Conservation (phyloP, 2,888 invertebrate species). For the Hirtodrosophila cameraria region DNA sequence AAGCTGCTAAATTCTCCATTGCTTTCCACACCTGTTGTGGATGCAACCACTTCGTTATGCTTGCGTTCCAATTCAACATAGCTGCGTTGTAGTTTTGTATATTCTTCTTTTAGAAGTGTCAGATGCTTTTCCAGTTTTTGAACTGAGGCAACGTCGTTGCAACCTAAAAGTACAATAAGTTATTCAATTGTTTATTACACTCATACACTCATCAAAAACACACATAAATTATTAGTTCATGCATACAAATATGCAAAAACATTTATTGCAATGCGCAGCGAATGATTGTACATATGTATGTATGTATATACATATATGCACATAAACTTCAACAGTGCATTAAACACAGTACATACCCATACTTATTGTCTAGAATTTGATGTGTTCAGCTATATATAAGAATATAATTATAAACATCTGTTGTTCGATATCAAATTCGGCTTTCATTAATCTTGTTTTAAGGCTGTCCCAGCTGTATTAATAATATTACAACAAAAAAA, state of each 20-base stretch:
- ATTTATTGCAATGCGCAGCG: neutral
- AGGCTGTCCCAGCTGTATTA: constrained; percentile 17
- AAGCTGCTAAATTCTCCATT: constrained; percentile 87
- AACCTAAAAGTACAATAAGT: constrained; percentile 27
- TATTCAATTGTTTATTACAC: neutral
- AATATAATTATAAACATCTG: constrained; percentile 18
- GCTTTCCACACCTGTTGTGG: constrained; percentile 86
- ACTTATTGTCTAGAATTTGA: constrained; percentile 9
- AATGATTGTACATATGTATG: neutral
- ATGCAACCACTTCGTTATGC: constrained; percentile 91
- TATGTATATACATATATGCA: neutral
- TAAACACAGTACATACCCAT: constrained; percentile 39
- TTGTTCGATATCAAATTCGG: constrained; percentile 11
- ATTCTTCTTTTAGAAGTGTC: constrained; percentile 93
- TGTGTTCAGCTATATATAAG: constrained; percentile 6
- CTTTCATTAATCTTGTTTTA: constrained; percentile 8
- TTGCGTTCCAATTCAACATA: constrained; percentile 93
- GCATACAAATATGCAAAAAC: neutral
- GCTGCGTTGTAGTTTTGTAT: constrained; percentile 93
- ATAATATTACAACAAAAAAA: constrained; percentile 9
- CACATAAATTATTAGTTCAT: neutral
- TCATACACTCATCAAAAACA: neutral
- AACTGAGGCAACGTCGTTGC: constrained; percentile 56
- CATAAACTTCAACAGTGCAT: neutral
- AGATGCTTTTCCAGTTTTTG: constrained; percentile 93